A percentile compares a stretch with the other conserved stretches of the same genome.
phyloP scores from a whole-genome alignment of 1,140 invertebrate species.

The Goniozus legneri region DNA sequence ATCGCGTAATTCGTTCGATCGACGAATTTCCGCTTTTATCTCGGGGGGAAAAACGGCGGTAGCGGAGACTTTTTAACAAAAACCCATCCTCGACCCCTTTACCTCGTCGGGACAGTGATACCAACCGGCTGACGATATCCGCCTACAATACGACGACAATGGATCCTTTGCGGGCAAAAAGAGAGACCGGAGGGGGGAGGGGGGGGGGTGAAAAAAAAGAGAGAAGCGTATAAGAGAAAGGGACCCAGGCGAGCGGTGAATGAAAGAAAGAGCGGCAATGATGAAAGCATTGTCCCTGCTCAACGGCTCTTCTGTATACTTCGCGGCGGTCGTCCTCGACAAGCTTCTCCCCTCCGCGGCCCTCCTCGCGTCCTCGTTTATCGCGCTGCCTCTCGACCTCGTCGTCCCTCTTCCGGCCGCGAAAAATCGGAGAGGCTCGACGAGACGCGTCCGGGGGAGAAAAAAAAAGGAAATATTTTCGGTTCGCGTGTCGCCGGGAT shows the following conservation, averaged over 20 bases:
- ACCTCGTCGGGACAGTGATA: conserved; percentile 38
- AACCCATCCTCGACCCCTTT: conserved; percentile 25
- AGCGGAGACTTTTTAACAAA: conserved; percentile 31
- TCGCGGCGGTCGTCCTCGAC: conserved; percentile 25
- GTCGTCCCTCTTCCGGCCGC: neutral
- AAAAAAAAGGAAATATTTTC: neutral
- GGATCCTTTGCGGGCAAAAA: conserved; percentile 47
- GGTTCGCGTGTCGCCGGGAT: conserved; percentile 18
- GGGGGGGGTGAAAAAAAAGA: conserved; percentile 10
- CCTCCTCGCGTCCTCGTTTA: conserved; percentile 2
- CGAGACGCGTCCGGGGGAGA: neutral
- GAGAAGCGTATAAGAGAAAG: conserved; percentile 14
- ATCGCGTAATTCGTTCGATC: conserved; percentile 6
- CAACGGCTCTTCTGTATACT: conserved; percentile 31
- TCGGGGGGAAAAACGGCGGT: too few relatives aligned
- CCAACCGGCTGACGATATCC: conserved; percentile 33
- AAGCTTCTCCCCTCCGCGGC: conserved; percentile 19
- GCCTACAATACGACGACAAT: conserved; percentile 47
- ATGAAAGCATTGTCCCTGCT: conserved; percentile 55
- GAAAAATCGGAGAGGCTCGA: too few relatives aligned
- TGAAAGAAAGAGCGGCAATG: conserved; percentile 52
- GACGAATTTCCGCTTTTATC: neutral
- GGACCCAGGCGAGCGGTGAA: conserved; percentile 23
- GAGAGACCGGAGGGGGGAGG: conserved; percentile 32
- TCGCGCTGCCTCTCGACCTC: conserved; percentile 5